Conservation (phyloP, 2,888 invertebrate genomes). For the Leptopilina drosophilae region DNA sequence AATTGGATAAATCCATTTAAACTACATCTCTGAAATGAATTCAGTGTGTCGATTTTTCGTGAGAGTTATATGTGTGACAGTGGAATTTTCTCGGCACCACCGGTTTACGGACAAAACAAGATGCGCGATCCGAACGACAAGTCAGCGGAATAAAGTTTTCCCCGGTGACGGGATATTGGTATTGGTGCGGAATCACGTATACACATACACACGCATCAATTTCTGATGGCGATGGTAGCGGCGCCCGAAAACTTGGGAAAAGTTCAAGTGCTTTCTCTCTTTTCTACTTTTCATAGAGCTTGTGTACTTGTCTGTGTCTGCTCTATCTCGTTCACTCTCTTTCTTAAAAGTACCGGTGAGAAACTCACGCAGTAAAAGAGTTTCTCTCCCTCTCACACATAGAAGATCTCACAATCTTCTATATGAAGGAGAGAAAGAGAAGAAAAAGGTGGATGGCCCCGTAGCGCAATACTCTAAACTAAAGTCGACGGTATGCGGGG, state of each 20-base stretch:
- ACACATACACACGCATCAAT: background rate
- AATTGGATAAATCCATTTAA: no score
- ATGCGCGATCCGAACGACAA: slow-evolving; percentile 56
- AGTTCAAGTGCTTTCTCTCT: slow-evolving; percentile 66
- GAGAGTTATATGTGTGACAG: slow-evolving; percentile 27
- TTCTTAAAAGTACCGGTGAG: slow-evolving; percentile 4
- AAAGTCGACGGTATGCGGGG: slow-evolving; percentile 55
- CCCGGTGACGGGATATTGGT: slow-evolving; percentile 46
- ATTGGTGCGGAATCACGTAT: slow-evolving; percentile 10
- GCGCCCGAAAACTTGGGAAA: slow-evolving; percentile 68
- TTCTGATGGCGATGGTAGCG: slow-evolving; percentile 51
- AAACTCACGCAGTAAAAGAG: no score
- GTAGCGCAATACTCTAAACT: slow-evolving; percentile 63
- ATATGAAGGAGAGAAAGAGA: background rate
- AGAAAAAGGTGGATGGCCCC: slow-evolving; percentile 44
- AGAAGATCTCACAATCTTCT: no score
- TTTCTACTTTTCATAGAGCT: slow-evolving; percentile 51
- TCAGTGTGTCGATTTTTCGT: slow-evolving; percentile 14
- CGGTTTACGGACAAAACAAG: slow-evolving; percentile 57
- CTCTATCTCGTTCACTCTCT: slow-evolving; percentile 33
- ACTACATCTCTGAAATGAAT: slow-evolving; percentile 8
- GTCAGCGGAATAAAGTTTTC: slow-evolving; percentile 73
- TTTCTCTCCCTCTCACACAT: no score
- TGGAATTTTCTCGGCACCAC: slow-evolving; percentile 26
- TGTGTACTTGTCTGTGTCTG: slow-evolving; percentile 27